Base-by-base conservation (phyloP, 2,888 invertebrate genomes). In the Synanthedon formicaeformis region DNA sequence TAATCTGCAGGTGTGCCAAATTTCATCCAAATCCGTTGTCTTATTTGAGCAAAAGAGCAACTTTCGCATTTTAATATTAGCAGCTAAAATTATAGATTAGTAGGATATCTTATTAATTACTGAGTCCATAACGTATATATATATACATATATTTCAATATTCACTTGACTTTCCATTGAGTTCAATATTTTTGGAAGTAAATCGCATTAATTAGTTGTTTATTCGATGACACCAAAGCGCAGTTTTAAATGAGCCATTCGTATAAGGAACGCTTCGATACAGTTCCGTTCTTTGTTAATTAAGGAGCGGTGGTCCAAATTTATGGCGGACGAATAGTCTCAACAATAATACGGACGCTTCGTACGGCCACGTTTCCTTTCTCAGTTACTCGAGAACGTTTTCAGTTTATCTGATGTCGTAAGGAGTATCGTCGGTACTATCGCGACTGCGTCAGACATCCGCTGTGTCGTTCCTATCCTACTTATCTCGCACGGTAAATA, bases 111-210 rank as follows among this genome's bases (percentile, higher is more conserved):
- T 34, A 34, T 10, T 10, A 34, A 34, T 34, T 34, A 34, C 2
- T 34, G 10, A 34, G 34, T 34, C 2, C 8, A 34, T 34, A 34
- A 10, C 27, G 27, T 8, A 34, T 23, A 23, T 2, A 34, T 34
- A n/a, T n/a, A n/a, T n/a, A n/a, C n/a, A n/a, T n/a, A n/a, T n/a
- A n/a, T n/a, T 27, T 27, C 27, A 27, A 6, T 8, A 8, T 69
- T 73, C 74, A 74, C 77, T 78, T 81, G 2, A 76, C 75, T 71
- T 72, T 73, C 80, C 79, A 83, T 85, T 80, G 75, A 76, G 79
- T 81, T 78, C 68, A 70, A 81, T 76, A 75, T 80, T 81, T 83
- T 79, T 52, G 71, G 70, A 71, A 76, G 71, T 79, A 75, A 76
- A 79, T 81, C 78, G 75, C 68, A 71, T 79, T 72, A 73, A 77